These are phyloP conservation scores for Vesta saturnalis DNA, from an alignment of 2,888 invertebrate species.

Conservation along the genomic window DNA sequence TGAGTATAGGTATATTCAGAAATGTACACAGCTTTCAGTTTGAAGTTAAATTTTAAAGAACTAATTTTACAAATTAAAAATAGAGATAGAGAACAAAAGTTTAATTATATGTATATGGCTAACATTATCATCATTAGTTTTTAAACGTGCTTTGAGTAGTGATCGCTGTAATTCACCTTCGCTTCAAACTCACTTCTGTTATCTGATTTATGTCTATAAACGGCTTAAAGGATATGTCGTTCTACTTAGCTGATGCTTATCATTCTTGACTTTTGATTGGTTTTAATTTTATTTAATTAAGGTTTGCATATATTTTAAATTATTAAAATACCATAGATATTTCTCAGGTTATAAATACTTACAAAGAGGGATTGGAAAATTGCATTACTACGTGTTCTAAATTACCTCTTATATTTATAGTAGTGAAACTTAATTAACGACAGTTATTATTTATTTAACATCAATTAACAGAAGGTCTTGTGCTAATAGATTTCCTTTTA, in stretches of 20 bases:
- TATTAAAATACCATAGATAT: not conserved
- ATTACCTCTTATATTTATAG: too few species aligned
- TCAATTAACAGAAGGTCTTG: too few species aligned
- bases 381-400: too few species aligned
- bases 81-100: not conserved
- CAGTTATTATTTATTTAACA: too few species aligned
- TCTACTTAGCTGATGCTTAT: constrained; percentile 24
- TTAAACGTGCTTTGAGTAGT: constrained; percentile 38
- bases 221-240: constrained; percentile 22
- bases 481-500: too few species aligned
- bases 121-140: constrained; percentile 21
- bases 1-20: constrained; percentile 36
- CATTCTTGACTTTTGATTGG: constrained; percentile 26
- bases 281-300: constrained; percentile 33
- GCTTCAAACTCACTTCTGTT: constrained; percentile 34
- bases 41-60: too few species aligned
- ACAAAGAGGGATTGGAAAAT: too few species aligned
- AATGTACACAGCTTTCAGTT: constrained; percentile 27
- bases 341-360: too few species aligned
- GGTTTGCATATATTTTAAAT: constrained; percentile 11
- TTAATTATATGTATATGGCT: constrained; percentile 1
- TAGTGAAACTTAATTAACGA: too few species aligned
- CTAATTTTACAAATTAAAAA: constrained; percentile 33
- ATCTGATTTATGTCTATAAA: constrained; percentile 36
- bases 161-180: constrained; percentile 34